Base-by-base conservation (phyloP, 2,888 invertebrate genomes). In the Ceriagrion tenellum region DNA sequence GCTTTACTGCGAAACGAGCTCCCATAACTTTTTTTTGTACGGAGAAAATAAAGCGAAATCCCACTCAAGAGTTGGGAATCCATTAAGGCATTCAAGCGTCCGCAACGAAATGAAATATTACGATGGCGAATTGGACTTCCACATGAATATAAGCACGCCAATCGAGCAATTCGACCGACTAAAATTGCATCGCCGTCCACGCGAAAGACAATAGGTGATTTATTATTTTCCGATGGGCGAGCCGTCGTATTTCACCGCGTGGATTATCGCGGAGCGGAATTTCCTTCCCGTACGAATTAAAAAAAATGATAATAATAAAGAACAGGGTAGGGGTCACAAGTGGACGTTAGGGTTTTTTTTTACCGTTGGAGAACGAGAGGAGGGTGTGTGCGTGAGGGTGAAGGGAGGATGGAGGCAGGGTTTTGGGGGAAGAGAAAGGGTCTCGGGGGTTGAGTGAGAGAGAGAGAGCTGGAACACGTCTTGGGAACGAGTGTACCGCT, bases 61-160 rank as follows among this genome's bases (percentile, higher is more conserved):
- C 18, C 81, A 3, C 35, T 16, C 81, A 30, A 81, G 81, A 35
- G 81, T 81, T 26, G 16, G n/a, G 81, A 81, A 81, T 35, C 81
- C 81, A 81, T 81, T 81, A 59, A 81, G 81, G 81, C 30, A 81
- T 81, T 81, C 81, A 16, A 35, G 35, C 81, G 81, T 35, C 81
- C 30, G 35, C 30, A 59, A 35, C 35, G 81, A 16, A 81, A 35
- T 81, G 81, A 81, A 81, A 81, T 81, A 81, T 81, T 81, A 35
- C 81, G 81, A 81, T 35, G 81, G 81, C 81, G 30, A 81, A 35
- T 81, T 30, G 81, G 81, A 81, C 13, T 81, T 81, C 81, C 81
- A 18, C 81, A 81, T 81, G 81, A 81, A 81, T 81, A 81, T 81
- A 81, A 81, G 81, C 35, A 81, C 81, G 81, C 81, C 35, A 35